These are phyloP conservation scores for Archips xylosteana DNA, from an alignment of 2,888 invertebrate species.

Conservation along the genomic window DNA sequence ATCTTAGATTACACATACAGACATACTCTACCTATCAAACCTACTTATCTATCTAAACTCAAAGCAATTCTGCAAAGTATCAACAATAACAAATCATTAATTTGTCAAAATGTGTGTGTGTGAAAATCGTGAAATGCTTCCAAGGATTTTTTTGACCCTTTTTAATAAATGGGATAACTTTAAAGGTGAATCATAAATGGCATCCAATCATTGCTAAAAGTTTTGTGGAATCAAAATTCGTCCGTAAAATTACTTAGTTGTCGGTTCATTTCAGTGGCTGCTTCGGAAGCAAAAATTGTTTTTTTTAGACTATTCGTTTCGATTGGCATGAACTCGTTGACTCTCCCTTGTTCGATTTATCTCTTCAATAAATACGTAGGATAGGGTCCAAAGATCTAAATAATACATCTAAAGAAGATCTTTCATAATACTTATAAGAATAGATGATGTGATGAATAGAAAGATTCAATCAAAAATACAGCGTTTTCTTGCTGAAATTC, in stretches of 20 bases:
- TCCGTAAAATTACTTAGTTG: background rate
- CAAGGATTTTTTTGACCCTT: background rate
- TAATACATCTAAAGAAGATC: too few species aligned
- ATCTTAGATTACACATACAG: too few species aligned
- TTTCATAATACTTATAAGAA: too few species aligned
- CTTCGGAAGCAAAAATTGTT: background rate
- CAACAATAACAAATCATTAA: background rate
- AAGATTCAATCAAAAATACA: too few species aligned
- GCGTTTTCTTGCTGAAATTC: too few species aligned
- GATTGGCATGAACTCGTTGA: constrained; percentile 16
- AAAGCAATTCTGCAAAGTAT: too few species aligned
- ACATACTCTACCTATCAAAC: too few species aligned
- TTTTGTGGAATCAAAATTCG: background rate
- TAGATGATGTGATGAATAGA: too few species aligned
- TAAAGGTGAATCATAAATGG: background rate
- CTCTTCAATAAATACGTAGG: constrained; percentile 8
- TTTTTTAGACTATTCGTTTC: constrained; percentile 10
- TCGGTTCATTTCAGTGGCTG: background rate
- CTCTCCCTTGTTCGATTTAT: background rate
- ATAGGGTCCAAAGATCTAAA: too few species aligned
- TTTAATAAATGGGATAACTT: constrained; percentile 1
- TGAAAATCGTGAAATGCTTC: background rate
- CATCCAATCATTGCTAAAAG: background rate
- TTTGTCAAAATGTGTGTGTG: too few species aligned
- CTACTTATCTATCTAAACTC: too few species aligned